A percentile compares a stretch with the other conserved stretches of the same genome.
These are phyloP conservation scores for Phyllotreta striolata DNA, from an alignment of 2,888 invertebrate species.

Conservation along the genomic window DNA sequence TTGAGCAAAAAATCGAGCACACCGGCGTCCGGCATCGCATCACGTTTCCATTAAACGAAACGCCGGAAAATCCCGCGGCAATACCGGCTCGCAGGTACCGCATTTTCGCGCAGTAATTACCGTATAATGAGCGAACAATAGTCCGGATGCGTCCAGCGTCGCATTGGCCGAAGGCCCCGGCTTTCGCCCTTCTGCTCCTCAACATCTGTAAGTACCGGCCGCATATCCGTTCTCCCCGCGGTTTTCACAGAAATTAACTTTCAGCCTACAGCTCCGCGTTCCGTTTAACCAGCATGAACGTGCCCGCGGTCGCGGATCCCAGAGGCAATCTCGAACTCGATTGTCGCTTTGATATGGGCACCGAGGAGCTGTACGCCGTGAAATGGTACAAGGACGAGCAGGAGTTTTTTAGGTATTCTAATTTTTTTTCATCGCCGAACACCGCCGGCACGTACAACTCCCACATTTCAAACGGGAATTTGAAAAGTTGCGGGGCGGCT, in stretches of 20 bases:
- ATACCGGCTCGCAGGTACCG: not conserved
- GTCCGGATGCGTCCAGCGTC: constrained; percentile 20
- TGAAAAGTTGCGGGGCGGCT: too few species aligned
- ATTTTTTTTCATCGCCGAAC: not conserved
- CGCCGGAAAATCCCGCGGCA: not conserved
- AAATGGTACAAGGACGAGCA: constrained; percentile 60
- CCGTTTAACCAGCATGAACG: constrained; percentile 56
- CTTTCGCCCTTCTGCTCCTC: constrained; percentile 6
- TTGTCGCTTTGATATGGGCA: constrained; percentile 59
- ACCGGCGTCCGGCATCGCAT: too few species aligned
- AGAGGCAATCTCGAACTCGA: constrained; percentile 54
- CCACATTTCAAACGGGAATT: too few species aligned
- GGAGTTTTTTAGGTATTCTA: constrained; percentile 49
- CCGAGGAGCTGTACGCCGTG: constrained; percentile 57
- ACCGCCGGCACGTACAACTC: too few species aligned
- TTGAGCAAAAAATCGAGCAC: too few species aligned
- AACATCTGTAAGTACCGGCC: constrained; percentile 7
- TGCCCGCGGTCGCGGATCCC: constrained; percentile 55
- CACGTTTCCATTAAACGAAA: too few species aligned
- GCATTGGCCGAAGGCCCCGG: constrained; percentile 13
- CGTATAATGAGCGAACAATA: constrained; percentile 19
- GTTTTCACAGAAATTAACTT: constrained; percentile 12
- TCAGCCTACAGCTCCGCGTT: constrained; percentile 44
- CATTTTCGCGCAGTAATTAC: constrained; percentile 21
- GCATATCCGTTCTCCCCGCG: not conserved